phyloP scores from a whole-genome alignment of 2,797 vertebrate species.

The Sylvilagus floridanus region DNA sequence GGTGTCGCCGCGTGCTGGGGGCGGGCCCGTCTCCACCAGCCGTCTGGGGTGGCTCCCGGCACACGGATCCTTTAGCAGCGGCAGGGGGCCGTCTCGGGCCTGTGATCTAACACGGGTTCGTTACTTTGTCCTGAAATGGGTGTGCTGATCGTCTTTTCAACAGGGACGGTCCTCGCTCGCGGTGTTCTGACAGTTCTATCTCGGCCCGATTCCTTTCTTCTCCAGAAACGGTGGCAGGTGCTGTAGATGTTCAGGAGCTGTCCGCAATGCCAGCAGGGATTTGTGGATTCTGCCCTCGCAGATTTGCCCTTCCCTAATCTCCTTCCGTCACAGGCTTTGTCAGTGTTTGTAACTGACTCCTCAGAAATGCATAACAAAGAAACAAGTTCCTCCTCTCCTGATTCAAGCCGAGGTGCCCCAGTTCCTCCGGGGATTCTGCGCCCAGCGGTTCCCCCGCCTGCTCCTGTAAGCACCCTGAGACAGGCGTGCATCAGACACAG shows the following conservation, averaged over 20 bases:
- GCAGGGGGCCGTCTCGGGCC: conserved; percentile 26
- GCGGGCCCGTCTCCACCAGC: conserved; percentile 58
- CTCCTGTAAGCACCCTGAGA: background rate
- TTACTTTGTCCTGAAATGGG: conserved; percentile 68
- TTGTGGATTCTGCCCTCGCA: conserved; percentile 54
- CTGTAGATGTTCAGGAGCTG: conserved; percentile 65
- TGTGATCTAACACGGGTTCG: conserved; percentile 65
- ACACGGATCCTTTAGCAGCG: conserved; percentile 54
- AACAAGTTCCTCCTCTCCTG: background rate
- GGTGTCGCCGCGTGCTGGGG: conserved; percentile 43
- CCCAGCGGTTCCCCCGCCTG: background rate
- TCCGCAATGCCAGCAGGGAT: conserved; percentile 36
- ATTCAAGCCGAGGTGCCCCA: conserved; percentile 3
- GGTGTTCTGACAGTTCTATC: conserved; percentile 74
- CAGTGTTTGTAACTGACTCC: conserved; percentile 37
- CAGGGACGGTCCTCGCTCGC: conserved; percentile 53
- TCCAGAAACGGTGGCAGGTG: conserved; percentile 74
- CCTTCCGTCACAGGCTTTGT: conserved; percentile 37
- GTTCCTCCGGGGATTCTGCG: background rate
- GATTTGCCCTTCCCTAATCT: conserved; percentile 63
- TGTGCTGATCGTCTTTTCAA: conserved; percentile 69
- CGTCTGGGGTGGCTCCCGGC: conserved; percentile 66
- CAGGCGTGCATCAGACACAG: background rate
- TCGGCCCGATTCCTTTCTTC: conserved; percentile 64
- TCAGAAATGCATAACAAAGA: conserved; percentile 37